phyloP scores from a whole-genome alignment of 2,113 vertebrate species.

The Heterochromis multidens region DNA sequence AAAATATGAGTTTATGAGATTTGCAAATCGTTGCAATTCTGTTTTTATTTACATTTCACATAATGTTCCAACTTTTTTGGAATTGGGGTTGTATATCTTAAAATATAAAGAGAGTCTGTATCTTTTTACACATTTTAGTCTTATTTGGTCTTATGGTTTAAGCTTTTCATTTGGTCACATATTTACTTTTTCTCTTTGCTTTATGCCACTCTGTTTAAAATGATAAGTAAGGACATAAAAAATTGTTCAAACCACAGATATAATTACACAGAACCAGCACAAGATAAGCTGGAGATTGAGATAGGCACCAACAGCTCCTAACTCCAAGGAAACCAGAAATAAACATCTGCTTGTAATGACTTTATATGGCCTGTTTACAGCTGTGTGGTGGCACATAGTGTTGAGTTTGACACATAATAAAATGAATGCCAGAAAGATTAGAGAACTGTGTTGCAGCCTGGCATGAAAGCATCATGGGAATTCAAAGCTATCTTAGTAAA shows the following conservation, averaged over 20 bases:
- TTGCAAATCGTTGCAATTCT: not conserved
- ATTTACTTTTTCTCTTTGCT: not conserved
- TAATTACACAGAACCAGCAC: not conserved
- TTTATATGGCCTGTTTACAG: constrained; percentile 24
- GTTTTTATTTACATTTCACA: not conserved
- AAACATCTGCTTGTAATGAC: constrained; percentile 13
- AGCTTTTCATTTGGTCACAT: not conserved
- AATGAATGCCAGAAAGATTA: constrained; percentile 20
- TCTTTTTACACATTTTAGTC: too few relatives aligned
- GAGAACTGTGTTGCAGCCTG: not conserved
- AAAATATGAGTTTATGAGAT: not conserved
- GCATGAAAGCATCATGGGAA: not conserved
- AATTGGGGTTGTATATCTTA: not conserved
- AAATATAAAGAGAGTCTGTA: not conserved
- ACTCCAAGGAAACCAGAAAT: constrained; percentile 29
- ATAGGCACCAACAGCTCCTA: not conserved
- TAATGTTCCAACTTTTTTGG: too few relatives aligned
- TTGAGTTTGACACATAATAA: constrained; percentile 9
- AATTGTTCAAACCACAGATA: not conserved
- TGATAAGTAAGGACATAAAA: not conserved
- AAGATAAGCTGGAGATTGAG: not conserved
- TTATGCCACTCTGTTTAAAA: not conserved
- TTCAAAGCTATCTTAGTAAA: not conserved
- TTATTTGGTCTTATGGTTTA: not conserved
- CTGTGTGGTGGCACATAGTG: not conserved